phyloP scores from a whole-genome alignment of 2,888 invertebrate genomes.

The Epinotia demarniana region DNA sequence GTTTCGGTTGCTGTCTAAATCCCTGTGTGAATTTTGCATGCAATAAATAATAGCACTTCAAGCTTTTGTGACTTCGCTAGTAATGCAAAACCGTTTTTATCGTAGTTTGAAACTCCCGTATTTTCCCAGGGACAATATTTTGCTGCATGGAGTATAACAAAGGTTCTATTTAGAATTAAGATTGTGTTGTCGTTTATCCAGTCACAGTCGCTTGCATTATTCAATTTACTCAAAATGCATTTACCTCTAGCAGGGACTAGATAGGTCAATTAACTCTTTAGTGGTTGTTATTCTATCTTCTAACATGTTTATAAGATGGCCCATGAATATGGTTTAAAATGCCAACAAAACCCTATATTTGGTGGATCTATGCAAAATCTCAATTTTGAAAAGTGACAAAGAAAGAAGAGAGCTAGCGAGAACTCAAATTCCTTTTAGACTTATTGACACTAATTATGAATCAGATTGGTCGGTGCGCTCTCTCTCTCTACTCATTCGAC shows the following conservation, averaged over 20 bases:
- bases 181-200: not conserved
- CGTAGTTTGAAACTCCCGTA: not conserved
- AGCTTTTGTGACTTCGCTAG: not conserved
- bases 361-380: too few relatives aligned
- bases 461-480: not conserved
- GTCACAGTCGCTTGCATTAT: slow-evolving; percentile 4
- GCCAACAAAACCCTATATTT: too few relatives aligned
- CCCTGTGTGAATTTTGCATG: too few relatives aligned
- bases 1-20: too few relatives aligned
- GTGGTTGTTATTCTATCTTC: too few relatives aligned
- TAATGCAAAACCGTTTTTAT: not conserved
- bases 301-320: too few relatives aligned
- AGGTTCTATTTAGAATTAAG: not conserved
- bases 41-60: not conserved
- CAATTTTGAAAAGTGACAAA: too few relatives aligned
- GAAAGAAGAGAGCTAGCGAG: too few relatives aligned
- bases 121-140: not conserved
- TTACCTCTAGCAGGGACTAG: not conserved
- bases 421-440: not conserved
- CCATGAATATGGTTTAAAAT: too few relatives aligned
- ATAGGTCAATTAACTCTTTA: too few relatives aligned
- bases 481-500: too few relatives aligned
- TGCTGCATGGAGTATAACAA: not conserved
- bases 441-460: not conserved
- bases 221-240: not conserved